These are phyloP conservation scores for Neodiprion fabricii DNA, from an alignment of 1,140 invertebrate species.

Conservation along the genomic window DNA sequence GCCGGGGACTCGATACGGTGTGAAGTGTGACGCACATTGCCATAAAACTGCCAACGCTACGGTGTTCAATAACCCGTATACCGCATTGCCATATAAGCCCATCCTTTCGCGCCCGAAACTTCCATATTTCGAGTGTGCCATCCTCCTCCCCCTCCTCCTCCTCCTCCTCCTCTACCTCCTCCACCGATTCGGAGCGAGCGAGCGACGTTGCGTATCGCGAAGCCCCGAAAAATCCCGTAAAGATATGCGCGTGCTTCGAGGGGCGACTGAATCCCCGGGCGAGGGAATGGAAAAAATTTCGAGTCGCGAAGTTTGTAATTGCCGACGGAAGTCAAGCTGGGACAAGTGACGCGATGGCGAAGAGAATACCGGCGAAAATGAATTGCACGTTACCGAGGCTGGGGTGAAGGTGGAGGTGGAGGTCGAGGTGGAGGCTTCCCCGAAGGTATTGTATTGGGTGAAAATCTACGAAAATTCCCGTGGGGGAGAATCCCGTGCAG, in stretches of 20 bases:
- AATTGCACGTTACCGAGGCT: not conserved
- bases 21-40: conserved; percentile 45
- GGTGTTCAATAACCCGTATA: conserved; percentile 47
- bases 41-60: conserved; percentile 47
- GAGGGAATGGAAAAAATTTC: not conserved
- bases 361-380: conserved; percentile 2
- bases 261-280: not conserved
- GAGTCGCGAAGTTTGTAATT: conserved; percentile 2
- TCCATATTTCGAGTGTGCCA: conserved; percentile 13
- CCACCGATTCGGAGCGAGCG: not conserved
- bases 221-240: not conserved
- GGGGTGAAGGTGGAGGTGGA: too few relatives aligned
- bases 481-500: not conserved
- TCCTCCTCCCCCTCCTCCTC: not conserved
- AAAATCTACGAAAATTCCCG: not conserved
- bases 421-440: not conserved
- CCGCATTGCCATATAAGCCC: conserved; percentile 18
- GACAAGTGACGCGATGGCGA: conserved; percentile 6
- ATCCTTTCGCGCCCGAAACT: conserved; percentile 3
- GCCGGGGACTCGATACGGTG: conserved; percentile 33
- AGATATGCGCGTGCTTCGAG: conserved; percentile 6
- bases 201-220: not conserved
- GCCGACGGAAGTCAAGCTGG: conserved; percentile 6
- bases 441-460: conserved; percentile 1
- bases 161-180: not conserved